These are phyloP conservation scores for Nematolebias whitei DNA, from an alignment of 2,113 vertebrate genomes.

Conservation along the genomic window DNA sequence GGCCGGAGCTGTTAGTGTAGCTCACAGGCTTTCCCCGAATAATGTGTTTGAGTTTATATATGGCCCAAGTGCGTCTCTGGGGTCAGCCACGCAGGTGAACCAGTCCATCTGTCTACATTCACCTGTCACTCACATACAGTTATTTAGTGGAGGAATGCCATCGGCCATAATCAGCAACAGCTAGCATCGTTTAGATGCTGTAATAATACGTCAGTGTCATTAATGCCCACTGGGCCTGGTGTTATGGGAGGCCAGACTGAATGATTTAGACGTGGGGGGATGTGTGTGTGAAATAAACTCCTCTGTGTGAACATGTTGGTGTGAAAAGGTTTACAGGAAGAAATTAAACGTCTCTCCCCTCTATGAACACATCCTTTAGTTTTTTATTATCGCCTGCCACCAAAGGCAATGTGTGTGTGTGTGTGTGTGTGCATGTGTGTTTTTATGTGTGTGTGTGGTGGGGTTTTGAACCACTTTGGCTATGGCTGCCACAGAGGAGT, in stretches of 20 bases:
- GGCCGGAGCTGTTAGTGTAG: conserved; percentile 37
- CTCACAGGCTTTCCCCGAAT: conserved; percentile 38
- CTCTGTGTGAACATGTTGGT: not conserved
- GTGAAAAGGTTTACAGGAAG: conserved; percentile 26
- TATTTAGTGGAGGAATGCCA: conserved; percentile 40
- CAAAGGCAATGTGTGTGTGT: no score
- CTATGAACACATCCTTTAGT: conserved; percentile 2
- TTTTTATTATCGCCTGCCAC: no score
- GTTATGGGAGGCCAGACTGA: conserved; percentile 42
- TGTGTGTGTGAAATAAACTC: not conserved
- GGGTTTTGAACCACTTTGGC: no score
- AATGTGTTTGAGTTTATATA: conserved; percentile 58
- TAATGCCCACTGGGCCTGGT: conserved; percentile 60
- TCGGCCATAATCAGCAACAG: conserved; percentile 52
- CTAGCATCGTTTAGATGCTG: conserved; percentile 65
- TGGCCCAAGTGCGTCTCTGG: conserved; percentile 24
- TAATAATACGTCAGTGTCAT: conserved; percentile 72
- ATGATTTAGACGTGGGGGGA: conserved; percentile 28
- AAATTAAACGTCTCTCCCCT: conserved; percentile 24
- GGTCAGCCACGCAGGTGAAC: conserved; percentile 43
- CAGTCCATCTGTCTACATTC: conserved; percentile 52
- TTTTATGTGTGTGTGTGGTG: no score
- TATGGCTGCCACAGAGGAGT: no score
- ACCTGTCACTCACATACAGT: conserved; percentile 58
- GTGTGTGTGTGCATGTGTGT: no score